phyloP scores from a whole-genome alignment of 2,797 vertebrate genomes.

The Gymnothorax reevesii region DNA sequence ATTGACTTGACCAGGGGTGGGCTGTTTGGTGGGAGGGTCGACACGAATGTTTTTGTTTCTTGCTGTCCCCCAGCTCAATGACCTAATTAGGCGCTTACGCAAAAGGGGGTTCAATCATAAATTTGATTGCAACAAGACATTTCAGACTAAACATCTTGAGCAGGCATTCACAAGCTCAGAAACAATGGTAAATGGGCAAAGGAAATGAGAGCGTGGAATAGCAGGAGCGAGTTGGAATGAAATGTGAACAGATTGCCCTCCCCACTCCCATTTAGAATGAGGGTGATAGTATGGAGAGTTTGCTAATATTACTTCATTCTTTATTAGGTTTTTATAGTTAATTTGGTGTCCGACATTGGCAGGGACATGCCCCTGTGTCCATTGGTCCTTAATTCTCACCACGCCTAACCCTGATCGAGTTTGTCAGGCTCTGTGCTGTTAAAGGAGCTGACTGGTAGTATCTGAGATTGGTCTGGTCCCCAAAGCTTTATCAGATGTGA shows the following conservation, averaged over 20 bases:
- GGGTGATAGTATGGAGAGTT: not conserved
- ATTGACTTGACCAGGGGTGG: not conserved
- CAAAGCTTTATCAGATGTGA: slow-evolving; percentile 22
- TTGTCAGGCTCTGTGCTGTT: slow-evolving; percentile 35
- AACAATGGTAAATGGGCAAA: not conserved
- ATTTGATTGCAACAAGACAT: not conserved
- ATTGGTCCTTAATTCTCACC: not conserved
- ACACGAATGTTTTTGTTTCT: not conserved
- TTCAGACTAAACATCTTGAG: not conserved
- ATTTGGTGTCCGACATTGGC: not conserved
- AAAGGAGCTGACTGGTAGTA: slow-evolving; percentile 36
- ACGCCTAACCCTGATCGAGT: not conserved
- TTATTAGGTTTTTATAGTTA: not conserved
- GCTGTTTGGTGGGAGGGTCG: not conserved
- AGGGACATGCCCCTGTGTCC: not conserved
- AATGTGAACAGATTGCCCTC: not conserved
- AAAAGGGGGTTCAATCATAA: not conserved
- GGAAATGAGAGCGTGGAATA: not conserved
- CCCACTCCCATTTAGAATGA: not conserved
- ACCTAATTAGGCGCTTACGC: not conserved
- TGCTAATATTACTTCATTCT: not conserved
- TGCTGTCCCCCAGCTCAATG: not conserved
- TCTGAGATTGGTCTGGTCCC: slow-evolving; percentile 44
- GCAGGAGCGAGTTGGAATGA: not conserved
- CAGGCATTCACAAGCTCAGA: not conserved